These are phyloP conservation scores for Heteronetta atricapilla DNA, from an alignment of 2,113 vertebrate species.

Conservation along the genomic window DNA sequence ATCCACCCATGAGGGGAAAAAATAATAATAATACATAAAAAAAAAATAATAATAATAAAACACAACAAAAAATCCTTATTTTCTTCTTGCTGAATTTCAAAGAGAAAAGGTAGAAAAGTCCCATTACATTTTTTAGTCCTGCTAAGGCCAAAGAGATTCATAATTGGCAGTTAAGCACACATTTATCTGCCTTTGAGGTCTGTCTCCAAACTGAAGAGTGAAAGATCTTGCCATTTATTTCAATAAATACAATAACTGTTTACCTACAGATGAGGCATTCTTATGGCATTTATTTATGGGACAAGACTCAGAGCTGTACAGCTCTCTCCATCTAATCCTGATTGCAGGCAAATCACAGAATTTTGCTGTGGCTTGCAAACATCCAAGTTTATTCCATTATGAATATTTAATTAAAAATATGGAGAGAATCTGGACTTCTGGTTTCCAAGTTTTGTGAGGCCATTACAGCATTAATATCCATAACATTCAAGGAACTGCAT, in stretches of 20 bases:
- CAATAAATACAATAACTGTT: slow-evolving; percentile 19
- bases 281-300: not conserved
- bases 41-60: not conserved
- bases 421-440: not conserved
- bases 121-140: not conserved
- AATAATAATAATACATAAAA: not conserved
- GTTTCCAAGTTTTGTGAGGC: accelerated
- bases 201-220: not conserved
- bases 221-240: slow-evolving; percentile 27
- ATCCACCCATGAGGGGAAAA: not conserved
- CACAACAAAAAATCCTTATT: not conserved
- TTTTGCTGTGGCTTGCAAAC: not conserved
- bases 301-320: not conserved
- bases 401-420: not conserved
- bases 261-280: not conserved
- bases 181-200: slow-evolving; percentile 34
- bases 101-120: not conserved
- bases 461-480: not conserved
- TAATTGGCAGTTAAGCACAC: slow-evolving; percentile 46
- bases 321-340: not conserved
- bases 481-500: not conserved
- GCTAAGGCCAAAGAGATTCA: not conserved
- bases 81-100: slow-evolving; percentile 2
- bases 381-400: not conserved
- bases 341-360: not conserved